Conservation (phyloP, 1,140 invertebrate genomes). For the Eupristina koningsbergeri region DNA sequence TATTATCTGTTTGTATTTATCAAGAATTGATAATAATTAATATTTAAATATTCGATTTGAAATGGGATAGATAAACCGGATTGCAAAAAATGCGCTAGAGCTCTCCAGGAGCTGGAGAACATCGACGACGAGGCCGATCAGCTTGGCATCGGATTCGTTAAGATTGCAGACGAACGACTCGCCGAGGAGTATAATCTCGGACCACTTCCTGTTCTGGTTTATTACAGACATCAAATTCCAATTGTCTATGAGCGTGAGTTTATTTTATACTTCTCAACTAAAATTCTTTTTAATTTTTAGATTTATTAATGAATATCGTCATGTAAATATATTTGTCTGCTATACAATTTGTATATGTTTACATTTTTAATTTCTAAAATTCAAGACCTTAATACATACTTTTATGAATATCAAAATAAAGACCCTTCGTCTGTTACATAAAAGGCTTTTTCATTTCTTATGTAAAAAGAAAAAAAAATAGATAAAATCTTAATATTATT, state of each 20-base stretch:
- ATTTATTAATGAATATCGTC: no score
- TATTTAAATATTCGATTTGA: conserved; percentile 62
- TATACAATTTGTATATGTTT: no score
- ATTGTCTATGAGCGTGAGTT: conserved; percentile 92
- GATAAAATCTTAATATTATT: background rate
- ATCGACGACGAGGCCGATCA: conserved; percentile 97
- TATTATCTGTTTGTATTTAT: background rate
- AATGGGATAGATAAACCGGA: conserved; percentile 88
- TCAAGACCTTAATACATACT: no score
- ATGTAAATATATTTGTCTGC: no score
- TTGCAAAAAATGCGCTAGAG: conserved; percentile 92
- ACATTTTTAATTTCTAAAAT: no score
- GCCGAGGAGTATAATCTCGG: conserved; percentile 95
- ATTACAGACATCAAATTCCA: conserved; percentile 94
- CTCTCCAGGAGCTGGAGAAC: conserved; percentile 91
- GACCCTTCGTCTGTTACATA: no score
- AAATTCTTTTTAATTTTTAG: background rate
- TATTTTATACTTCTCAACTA: background rate
- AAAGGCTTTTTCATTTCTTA: no score
- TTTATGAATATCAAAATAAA: no score
- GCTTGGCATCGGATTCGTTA: conserved; percentile 94
- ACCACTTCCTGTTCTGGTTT: conserved; percentile 89
- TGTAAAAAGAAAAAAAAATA: no score
- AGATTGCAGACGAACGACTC: conserved; percentile 92
- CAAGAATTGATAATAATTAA: conserved; percentile 24